Percentiles rank a stretch among this genome's conserved stretches.
Evolutionary conservation across 92 coral and sea anemone species (phyloP).

Genomic region (Siderastrea radians): DNA sequence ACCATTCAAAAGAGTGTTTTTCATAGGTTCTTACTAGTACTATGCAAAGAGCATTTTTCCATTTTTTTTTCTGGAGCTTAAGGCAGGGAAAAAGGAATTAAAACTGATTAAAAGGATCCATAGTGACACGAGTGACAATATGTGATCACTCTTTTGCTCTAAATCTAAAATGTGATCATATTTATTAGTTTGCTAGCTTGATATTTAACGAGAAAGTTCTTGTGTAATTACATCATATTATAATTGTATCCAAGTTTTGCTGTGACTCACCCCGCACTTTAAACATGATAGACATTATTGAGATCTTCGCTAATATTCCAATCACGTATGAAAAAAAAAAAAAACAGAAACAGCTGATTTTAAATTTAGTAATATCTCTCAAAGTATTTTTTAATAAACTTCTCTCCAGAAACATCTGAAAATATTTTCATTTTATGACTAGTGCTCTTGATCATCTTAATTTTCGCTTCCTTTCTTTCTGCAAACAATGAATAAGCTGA

Average conservation of each 20-base stretch:
- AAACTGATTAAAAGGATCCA: too few relatives aligned
- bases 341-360: background rate
- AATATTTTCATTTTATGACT: background rate
- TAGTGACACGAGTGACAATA: too few relatives aligned
- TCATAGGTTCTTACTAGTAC: too few relatives aligned
- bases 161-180: too few relatives aligned
- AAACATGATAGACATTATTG: background rate
- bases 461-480: background rate
- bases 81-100: too few relatives aligned
- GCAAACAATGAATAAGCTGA: background rate
- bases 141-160: too few relatives aligned
- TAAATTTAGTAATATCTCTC: background rate
- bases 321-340: background rate
- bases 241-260: background rate
- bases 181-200: background rate
- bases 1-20: too few relatives aligned
- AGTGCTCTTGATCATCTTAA: background rate
- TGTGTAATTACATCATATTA: background rate
- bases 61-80: too few relatives aligned
- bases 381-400: background rate
- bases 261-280: background rate
- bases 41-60: too few relatives aligned
- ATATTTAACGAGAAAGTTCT: background rate
- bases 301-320: constrained; percentile 1
- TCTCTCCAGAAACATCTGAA: background rate